Conservation (phyloP, 2,113 vertebrate genomes). For the Cyphomyrus discorhynchus region DNA sequence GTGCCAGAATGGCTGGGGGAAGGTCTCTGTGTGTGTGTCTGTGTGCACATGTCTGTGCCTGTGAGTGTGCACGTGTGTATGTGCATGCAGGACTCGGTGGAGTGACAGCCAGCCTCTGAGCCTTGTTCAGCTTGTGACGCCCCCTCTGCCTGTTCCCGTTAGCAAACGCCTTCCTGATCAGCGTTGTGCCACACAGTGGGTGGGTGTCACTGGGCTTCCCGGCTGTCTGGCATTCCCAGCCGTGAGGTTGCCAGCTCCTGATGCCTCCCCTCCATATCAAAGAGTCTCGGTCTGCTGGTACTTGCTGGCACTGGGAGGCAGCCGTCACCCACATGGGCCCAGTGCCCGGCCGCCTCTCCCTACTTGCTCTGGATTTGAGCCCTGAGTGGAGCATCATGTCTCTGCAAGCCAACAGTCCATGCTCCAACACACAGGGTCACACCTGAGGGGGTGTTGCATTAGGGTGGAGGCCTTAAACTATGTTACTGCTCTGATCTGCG, state of each 20-base stretch:
- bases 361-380: background rate
- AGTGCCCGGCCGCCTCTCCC: background rate
- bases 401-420: background rate
- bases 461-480: background rate
- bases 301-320: background rate
- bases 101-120: background rate
- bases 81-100: background rate
- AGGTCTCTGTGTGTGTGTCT: background rate
- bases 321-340: background rate
- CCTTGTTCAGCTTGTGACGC: background rate
- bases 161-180: background rate
- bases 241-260: background rate
- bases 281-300: background rate
- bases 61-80: background rate
- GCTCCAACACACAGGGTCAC: background rate
- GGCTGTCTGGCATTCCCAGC: background rate
- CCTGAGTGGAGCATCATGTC: background rate
- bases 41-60: background rate
- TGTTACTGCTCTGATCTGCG: background rate
- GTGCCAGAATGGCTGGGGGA: background rate
- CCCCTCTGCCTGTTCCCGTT: background rate
- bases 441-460: background rate
- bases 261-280: background rate
- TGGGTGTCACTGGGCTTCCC: background rate
- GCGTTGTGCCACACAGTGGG: background rate